Base-by-base conservation (phyloP, 2,888 invertebrate species). In the Tetragonula carbonaria region DNA sequence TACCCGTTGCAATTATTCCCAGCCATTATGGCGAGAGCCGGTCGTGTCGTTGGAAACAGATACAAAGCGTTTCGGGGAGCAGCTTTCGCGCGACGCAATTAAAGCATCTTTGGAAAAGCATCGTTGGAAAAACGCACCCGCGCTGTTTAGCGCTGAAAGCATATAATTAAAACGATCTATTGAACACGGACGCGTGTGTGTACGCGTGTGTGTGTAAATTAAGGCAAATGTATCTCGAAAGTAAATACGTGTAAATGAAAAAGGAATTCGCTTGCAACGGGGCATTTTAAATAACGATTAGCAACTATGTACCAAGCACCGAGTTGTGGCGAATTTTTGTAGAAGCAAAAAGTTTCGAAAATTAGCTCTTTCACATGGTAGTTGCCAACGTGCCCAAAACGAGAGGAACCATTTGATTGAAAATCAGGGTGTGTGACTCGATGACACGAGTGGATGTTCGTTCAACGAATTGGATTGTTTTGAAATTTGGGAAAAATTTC, bases 1-100 rank as follows among this genome's bases (percentile, higher is more conserved):
- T 78, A 78, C 16, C 16, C 8, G 28, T 23, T 21, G 8, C 23
- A 21, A 72, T 78, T 71, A 65, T 78, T 66, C 66, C 28, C n/a
- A 38, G 65, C 57, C 16, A 77, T 65, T 65, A 23, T 3, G 13
- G n/a, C 65, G 28, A 28, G 18, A 53, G 38, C 33, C 4, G 38
- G 53, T 5, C 59, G 23, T 57, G 45, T 57, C 33, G 66, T 23
- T 62, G 38, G 33, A 38, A 66, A 73, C 23, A 38, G n/a, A 59
- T 8, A 21, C 21, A 38, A 74, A 63, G 71, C 33, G 23, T 45
- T 38, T 53, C 45, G 13, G 11, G 62, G 16, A 3, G 18, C 18
- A n/a, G 33, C 16, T n/a, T 23, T 51, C 21, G 59, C 59, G 18
- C 28, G 11, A 63, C 23, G 63, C 70, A 33, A 76, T 63, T 70